Evolutionary conservation across 2,113 vertebrate genomes (phyloP).

Genomic region (Corvus hawaiiensis): DNA sequence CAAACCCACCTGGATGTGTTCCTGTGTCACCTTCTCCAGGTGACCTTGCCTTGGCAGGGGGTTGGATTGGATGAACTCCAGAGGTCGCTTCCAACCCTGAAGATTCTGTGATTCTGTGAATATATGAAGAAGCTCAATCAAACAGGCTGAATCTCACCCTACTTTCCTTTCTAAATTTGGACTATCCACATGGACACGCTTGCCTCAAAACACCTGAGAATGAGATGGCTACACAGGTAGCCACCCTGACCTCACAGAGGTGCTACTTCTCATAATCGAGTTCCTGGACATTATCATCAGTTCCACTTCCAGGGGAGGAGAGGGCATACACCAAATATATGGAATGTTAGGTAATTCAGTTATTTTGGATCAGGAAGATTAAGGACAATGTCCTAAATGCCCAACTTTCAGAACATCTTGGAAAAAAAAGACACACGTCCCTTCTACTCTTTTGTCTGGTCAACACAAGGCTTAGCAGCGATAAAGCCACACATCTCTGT

Average conservation of each 20-base stretch:
- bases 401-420: not conserved
- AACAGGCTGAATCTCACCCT: not conserved
- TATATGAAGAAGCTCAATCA: not conserved
- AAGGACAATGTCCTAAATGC: not conserved
- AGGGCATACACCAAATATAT: not conserved
- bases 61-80: not conserved
- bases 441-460: not conserved
- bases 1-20: not conserved
- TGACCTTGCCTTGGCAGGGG: not conserved
- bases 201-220: not conserved
- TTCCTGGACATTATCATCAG: not conserved
- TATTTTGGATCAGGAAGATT: not conserved
- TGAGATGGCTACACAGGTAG: not conserved
- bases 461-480: not conserved
- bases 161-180: not conserved
- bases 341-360: not conserved
- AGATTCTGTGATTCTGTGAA: not conserved
- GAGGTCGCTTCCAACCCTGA: not conserved
- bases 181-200: not conserved
- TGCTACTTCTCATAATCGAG: fast-evolving
- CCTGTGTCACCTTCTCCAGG: not conserved
- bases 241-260: not conserved
- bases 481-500: not conserved
- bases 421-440: not conserved
- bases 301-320: not conserved